Conservation (phyloP, 1,140 invertebrate species). For the Drosophila tristis region DNA sequence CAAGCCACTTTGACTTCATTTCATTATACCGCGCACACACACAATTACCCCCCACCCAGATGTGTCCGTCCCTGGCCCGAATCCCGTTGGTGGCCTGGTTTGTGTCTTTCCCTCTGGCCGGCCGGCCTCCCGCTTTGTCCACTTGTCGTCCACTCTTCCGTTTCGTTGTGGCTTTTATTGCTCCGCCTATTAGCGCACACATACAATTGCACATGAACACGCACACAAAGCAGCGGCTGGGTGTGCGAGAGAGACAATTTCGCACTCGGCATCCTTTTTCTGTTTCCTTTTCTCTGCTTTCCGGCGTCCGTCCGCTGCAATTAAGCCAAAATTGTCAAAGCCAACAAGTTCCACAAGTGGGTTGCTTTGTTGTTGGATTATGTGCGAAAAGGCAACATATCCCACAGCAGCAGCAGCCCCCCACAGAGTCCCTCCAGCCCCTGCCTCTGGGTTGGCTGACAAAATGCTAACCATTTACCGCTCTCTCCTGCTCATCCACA, state of each 20-base stretch:
- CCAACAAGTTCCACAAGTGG: constrained; percentile 76
- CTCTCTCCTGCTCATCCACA: not conserved
- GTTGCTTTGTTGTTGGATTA: constrained; percentile 48
- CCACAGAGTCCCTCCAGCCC: constrained; percentile 7
- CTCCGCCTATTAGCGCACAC: constrained; percentile 76
- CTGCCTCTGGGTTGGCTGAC: constrained; percentile 54
- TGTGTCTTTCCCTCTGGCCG: constrained; percentile 25
- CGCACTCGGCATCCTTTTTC: constrained; percentile 50
- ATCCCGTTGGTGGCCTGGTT: constrained; percentile 59
- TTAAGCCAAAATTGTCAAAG: constrained; percentile 75
- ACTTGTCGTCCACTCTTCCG: constrained; percentile 2
- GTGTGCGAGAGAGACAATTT: constrained; percentile 20
- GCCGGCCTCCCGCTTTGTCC: not conserved
- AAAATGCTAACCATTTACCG: constrained; percentile 71
- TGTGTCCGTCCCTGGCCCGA: constrained; percentile 8
- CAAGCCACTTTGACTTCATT: constrained; percentile 20
- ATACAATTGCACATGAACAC: constrained; percentile 13
- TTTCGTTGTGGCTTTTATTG: constrained; percentile 65
- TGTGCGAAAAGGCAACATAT: constrained; percentile 61
- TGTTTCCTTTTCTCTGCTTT: constrained; percentile 23
- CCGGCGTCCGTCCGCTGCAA: constrained; percentile 54
- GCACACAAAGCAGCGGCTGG: not conserved
- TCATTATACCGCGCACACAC: constrained; percentile 1
- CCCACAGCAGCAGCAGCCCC: constrained; percentile 26
- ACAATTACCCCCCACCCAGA: constrained; percentile 14